Conservation (phyloP, 2,113 vertebrate genomes). For the Sporophila hypoxantha region DNA sequence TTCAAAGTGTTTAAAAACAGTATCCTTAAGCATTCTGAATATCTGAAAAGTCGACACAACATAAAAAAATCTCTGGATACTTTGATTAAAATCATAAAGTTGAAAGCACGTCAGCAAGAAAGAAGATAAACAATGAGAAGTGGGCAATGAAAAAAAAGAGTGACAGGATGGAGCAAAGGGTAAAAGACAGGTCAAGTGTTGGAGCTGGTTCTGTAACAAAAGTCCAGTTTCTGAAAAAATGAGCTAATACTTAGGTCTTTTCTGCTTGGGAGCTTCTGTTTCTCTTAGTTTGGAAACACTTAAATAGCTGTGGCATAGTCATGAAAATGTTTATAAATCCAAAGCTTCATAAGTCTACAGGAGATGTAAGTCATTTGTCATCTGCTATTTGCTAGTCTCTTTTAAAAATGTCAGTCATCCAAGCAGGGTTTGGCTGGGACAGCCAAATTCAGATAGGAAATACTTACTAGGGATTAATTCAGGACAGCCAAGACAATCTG, state of each 20-base stretch:
- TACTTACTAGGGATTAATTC: not conserved
- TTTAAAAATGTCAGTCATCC: constrained; percentile 38
- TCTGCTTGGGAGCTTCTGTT: not conserved
- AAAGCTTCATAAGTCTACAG: constrained; percentile 5
- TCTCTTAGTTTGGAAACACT: constrained; percentile 23
- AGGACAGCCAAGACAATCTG: not conserved
- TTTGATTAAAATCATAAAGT: not conserved
- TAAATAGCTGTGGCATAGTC: not conserved
- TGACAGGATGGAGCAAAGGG: not conserved
- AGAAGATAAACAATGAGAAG: not conserved
- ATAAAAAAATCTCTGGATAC: not conserved
- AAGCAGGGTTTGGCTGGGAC: not conserved
- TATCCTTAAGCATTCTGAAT: not conserved
- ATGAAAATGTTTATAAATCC: constrained; percentile 21
- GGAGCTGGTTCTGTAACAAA: not conserved
- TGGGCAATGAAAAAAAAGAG: not conserved
- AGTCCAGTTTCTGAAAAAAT: not conserved
- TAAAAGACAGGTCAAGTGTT: not conserved
- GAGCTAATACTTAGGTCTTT: not conserved
- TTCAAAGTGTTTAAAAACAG: not conserved
- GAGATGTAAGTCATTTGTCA: constrained; percentile 25
- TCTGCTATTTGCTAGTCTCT: constrained; percentile 19
- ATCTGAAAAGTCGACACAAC: not conserved
- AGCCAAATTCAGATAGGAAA: constrained; percentile 11
- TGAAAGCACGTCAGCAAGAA: not conserved